phyloP scores from a whole-genome alignment of 2,113 vertebrate species.

The Syrrhaptes paradoxus region DNA sequence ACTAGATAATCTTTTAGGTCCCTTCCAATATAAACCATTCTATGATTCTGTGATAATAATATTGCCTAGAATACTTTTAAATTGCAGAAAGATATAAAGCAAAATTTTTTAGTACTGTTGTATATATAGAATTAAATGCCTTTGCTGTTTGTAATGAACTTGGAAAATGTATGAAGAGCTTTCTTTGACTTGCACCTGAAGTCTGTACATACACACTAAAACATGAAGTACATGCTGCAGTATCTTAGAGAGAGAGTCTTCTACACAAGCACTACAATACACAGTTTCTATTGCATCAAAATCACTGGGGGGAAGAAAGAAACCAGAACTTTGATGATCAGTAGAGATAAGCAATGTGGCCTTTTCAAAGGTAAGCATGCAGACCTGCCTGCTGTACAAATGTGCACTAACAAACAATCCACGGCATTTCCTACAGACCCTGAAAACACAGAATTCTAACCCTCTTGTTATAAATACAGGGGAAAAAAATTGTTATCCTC shows the following conservation, averaged over 20 bases:
- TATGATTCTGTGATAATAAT: background rate
- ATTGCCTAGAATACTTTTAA: background rate
- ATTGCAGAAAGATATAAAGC: background rate
- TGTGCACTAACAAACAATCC: background rate
- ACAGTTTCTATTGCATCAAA: background rate
- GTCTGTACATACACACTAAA: background rate
- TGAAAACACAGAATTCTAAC: background rate
- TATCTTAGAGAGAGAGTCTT: background rate
- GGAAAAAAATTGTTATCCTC: accelerated
- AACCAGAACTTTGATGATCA: background rate
- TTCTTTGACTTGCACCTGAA: background rate
- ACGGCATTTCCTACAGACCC: background rate
- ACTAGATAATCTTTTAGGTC: too few species aligned
- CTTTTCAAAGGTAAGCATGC: background rate
- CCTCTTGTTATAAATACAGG: background rate
- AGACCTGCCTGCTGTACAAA: background rate
- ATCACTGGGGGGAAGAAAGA: background rate
- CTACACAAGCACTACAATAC: background rate
- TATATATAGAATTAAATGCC: background rate
- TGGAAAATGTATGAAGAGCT: background rate
- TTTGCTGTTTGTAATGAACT: background rate
- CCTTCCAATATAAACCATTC: too few species aligned
- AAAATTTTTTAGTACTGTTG: background rate
- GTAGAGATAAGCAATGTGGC: background rate
- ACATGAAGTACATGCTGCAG: accelerated